Conservation (phyloP, 2,888 invertebrate species). For the Lacanobia wlatinum region DNA sequence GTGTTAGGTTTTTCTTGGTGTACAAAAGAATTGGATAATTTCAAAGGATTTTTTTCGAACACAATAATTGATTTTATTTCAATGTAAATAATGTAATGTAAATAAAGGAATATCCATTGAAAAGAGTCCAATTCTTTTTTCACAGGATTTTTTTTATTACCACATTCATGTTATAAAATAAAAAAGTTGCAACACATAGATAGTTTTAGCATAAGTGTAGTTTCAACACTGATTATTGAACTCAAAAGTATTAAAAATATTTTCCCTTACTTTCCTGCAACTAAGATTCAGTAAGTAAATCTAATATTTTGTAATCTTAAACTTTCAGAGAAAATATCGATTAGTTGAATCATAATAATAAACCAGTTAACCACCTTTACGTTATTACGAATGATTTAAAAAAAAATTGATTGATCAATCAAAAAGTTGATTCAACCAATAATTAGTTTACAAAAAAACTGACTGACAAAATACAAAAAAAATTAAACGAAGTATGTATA, state of each 20-base stretch:
- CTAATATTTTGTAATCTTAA: background rate
- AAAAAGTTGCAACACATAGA: background rate
- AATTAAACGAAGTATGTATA: conserved; percentile 9
- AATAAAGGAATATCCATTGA: no score
- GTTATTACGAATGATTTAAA: background rate
- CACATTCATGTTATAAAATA: background rate
- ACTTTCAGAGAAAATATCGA: background rate
- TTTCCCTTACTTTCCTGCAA: background rate
- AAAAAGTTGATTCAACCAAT: conserved; percentile 28
- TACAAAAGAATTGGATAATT: background rate
- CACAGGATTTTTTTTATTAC: background rate
- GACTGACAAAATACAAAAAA: conserved; percentile 20
- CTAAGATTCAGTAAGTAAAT: background rate
- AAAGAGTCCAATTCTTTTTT: no score
- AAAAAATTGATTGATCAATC: conserved; percentile 22
- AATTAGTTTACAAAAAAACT: conserved; percentile 6
- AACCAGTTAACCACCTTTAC: background rate
- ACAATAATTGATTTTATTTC: no score
- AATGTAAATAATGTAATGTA: no score
- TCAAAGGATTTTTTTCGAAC: no score
- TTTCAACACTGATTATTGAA: background rate
- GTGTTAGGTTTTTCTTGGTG: rapidly evolving
- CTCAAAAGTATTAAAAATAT: background rate
- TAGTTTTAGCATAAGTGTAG: background rate
- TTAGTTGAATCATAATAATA: background rate